These are phyloP conservation scores for Copsychus sechellarum DNA, from an alignment of 2,113 vertebrate genomes.

Conservation along the genomic window DNA sequence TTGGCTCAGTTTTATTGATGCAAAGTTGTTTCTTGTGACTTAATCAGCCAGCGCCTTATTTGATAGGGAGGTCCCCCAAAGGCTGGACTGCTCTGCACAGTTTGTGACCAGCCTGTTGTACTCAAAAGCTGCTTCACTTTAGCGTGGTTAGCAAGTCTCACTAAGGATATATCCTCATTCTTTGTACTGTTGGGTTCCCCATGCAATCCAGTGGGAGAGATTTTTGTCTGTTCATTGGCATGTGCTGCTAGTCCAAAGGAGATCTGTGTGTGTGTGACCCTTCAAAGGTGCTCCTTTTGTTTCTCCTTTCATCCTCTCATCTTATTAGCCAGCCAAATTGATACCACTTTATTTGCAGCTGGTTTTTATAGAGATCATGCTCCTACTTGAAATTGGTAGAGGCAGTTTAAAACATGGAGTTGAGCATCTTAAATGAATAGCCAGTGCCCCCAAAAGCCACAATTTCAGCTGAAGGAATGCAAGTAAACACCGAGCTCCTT, in stretches of 20 bases:
- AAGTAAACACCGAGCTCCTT: neutral
- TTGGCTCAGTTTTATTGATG: neutral
- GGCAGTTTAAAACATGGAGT: neutral
- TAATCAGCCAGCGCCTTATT: neutral
- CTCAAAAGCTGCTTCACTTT: neutral
- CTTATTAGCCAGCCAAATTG: neutral
- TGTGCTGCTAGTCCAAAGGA: neutral
- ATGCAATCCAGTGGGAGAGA: neutral
- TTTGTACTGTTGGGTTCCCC: neutral
- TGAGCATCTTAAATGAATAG: neutral
- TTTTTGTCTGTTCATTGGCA: neutral
- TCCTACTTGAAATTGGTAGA: neutral
- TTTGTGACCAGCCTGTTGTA: neutral
- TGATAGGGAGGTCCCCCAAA: rapidly evolving
- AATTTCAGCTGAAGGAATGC: neutral
- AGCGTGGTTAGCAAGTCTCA: neutral
- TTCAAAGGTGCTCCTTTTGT: neutral
- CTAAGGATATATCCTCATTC: neutral
- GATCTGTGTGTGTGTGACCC: neutral
- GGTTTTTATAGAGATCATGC: neutral
- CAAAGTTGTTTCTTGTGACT: neutral
- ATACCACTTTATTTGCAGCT: neutral
- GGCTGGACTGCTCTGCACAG: neutral
- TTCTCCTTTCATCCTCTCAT: neutral
- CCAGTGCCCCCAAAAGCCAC: neutral